Conservation (phyloP, 2,113 vertebrate genomes). For the Phocoena sinus region DNA sequence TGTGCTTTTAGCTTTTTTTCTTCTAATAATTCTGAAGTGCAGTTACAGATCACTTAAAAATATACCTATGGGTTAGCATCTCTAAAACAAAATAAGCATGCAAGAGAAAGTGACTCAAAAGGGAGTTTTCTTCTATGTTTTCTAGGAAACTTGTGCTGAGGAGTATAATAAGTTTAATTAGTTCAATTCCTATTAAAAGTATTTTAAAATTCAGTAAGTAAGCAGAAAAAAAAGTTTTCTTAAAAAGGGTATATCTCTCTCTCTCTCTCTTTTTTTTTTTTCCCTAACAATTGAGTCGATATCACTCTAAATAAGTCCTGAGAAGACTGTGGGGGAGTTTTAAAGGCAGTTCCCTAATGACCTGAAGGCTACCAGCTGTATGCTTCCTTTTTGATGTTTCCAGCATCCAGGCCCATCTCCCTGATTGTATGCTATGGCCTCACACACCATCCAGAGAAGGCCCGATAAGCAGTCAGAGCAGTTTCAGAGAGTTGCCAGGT, state of each 20-base stretch:
- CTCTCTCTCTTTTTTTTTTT: not conserved
- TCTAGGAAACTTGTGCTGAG: not conserved
- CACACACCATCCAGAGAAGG: slow-evolving; percentile 10
- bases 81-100: not conserved
- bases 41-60: not conserved
- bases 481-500: slow-evolving; percentile 71
- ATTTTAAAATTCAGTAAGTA: not conserved
- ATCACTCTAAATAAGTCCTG: not conserved
- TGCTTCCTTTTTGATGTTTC: not conserved
- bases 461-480: slow-evolving; percentile 48
- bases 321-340: not conserved
- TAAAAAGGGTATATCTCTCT: not conserved
- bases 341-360: not conserved
- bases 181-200: not conserved
- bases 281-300: not conserved
- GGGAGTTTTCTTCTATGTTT: not conserved
- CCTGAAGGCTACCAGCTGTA: not conserved
- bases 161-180: not conserved
- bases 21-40: not conserved
- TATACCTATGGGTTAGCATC: no score
- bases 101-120: not conserved
- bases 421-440: not conserved
- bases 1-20: not conserved
- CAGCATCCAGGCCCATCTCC: not conserved
- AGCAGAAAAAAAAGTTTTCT: slow-evolving; percentile 45